Conservation (phyloP, 2,797 vertebrate genomes). For the Halcyon chelicuti region DNA sequence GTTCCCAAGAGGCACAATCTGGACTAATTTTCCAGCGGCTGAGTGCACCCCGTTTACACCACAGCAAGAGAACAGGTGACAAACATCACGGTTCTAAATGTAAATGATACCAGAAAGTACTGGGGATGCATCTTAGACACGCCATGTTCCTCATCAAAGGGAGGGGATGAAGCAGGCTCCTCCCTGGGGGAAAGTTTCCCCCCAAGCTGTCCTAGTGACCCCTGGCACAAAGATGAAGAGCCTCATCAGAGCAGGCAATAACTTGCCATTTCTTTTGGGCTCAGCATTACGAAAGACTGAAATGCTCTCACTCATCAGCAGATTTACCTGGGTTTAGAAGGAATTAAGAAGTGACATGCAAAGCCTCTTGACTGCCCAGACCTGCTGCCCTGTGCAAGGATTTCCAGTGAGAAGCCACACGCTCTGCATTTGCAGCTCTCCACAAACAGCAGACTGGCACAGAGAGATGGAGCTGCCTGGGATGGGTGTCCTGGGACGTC, state of each 20-base stretch:
- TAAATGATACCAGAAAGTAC: not conserved
- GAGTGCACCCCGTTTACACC: not conserved
- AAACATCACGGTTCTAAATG: not conserved
- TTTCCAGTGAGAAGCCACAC: rapidly evolving
- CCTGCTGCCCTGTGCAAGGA: rapidly evolving
- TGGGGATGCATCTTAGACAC: not conserved
- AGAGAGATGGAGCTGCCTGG: not conserved
- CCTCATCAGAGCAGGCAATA: no score
- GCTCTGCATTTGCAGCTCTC: not conserved
- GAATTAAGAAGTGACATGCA: not conserved
- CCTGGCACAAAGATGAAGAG: not conserved
- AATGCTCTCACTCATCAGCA: not conserved
- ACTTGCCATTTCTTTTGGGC: not conserved
- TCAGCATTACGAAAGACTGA: not conserved
- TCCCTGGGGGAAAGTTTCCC: not conserved
- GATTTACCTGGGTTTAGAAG: not conserved
- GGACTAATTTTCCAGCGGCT: not conserved
- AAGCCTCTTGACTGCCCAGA: not conserved
- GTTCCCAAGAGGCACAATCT: not conserved
- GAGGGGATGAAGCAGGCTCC: not conserved
- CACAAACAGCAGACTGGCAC: not conserved
- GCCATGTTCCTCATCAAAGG: not conserved
- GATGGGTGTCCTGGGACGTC: not conserved
- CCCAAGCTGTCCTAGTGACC: not conserved
- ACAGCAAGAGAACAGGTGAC: rapidly evolving